phyloP scores from a whole-genome alignment of 64 coral and sea anemone species.

The Actinia equina region DNA sequence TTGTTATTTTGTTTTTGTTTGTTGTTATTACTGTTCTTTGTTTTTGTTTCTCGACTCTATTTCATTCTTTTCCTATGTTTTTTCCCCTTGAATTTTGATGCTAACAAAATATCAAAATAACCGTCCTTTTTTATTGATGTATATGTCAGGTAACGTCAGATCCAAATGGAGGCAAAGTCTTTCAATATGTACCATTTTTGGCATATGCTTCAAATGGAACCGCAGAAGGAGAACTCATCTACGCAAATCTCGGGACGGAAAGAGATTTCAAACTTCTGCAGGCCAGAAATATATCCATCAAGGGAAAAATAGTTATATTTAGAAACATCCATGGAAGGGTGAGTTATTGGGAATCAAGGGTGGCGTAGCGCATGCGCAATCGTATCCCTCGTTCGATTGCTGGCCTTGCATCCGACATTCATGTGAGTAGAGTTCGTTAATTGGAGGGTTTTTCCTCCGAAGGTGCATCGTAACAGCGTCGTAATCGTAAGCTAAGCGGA shows the following conservation, averaged over 20 bases:
- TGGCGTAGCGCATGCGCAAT: not conserved
- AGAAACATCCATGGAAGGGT: not conserved
- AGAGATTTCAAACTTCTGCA: conserved; percentile 25
- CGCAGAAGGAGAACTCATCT: conserved; percentile 60
- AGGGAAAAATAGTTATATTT: conserved; percentile 39
- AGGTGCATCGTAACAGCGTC: too few relatives aligned
- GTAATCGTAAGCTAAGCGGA: too few relatives aligned
- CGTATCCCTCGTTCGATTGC: not conserved
- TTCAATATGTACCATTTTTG: conserved; percentile 45
- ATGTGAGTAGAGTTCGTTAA: too few relatives aligned
- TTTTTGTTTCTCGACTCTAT: too few relatives aligned
- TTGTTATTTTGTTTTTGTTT: too few relatives aligned
- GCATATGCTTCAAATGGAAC: conserved; percentile 39
- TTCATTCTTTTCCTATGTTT: too few relatives aligned
- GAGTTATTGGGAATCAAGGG: not conserved
- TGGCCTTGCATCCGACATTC: too few relatives aligned
- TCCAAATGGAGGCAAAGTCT: not conserved
- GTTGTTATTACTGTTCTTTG: too few relatives aligned
- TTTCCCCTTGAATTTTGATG: too few relatives aligned
- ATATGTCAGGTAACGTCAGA: not conserved
- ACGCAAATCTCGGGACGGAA: not conserved
- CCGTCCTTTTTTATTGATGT: not conserved
- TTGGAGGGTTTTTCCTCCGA: too few relatives aligned
- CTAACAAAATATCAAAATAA: too few relatives aligned
- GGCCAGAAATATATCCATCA: conserved; percentile 27